Base-by-base conservation (phyloP, 2,888 invertebrate genomes). In the Meghimatium bilineatum region DNA sequence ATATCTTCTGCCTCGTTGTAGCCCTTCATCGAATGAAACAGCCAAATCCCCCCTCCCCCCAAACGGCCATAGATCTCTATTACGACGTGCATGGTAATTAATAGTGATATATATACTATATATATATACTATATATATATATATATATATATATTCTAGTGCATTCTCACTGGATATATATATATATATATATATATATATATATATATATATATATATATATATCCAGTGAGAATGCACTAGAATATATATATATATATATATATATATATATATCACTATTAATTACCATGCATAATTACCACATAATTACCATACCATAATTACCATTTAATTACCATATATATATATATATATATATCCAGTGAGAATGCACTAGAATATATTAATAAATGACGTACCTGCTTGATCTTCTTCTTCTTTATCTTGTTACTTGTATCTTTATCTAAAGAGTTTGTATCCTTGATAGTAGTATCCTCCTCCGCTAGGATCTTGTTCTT, bases 401-500 rank as follows among this genome's bases (percentile, higher is more conserved):
- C 60, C 60, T 23, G 26, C 60, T 63, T 63, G n/a, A n/a, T n/a
- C 60, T 63, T 63, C 60, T 63, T 63, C 60, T n/a, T 63, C 60
- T 63, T 63, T 6, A 23, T 63, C 60, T 63, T 63, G n/a, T n/a
- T 63, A n/a, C 12, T 63, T 17, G 6, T 23, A n/a, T 63, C 60
- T 63, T 63, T 66, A 82, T 74, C 82, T 66, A 20, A 23, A 23
- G 10, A 8, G 36, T n/a, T 77, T 44, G 44, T 52, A 80, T 67
- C 80, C 71, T 71, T 67, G 66, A 20, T n/a, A 1, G 20, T 36
- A 52, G 52, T 80, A 49, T 80, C 72, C 38, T 75, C 82, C 2
- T 34, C 60, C 1, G 82, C 0, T 29, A 10, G 56, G 1, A 38
- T 17, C 29, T 63, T 83, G 78, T 32, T 71, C 60, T 83, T 63